Conservation (phyloP, 2,888 invertebrate species). For the Phyllotreta striolata region DNA sequence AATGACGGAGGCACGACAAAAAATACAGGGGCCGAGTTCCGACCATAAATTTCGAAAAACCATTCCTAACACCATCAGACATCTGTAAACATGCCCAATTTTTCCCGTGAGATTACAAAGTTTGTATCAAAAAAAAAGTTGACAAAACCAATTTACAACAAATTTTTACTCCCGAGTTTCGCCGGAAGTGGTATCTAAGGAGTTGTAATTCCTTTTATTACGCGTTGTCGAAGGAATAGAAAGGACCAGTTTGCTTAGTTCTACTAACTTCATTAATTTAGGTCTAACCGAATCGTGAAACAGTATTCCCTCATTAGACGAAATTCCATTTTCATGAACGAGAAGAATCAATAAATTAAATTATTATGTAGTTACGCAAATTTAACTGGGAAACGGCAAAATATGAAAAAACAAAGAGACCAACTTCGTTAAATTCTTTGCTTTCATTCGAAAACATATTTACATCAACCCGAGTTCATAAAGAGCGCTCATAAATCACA, state of each 20-base stretch:
- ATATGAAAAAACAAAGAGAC: constrained; percentile 11
- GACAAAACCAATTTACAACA: constrained; percentile 47
- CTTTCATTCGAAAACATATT: constrained; percentile 23
- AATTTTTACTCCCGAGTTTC: constrained; percentile 42
- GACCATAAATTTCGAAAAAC: constrained; percentile 32
- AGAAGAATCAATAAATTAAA: too few relatives aligned
- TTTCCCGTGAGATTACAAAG: constrained; percentile 43
- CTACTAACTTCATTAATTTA: constrained; percentile 8
- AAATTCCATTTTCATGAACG: too few relatives aligned
- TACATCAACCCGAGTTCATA: constrained; percentile 26
- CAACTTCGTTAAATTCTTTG: constrained; percentile 22
- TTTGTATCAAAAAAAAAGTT: constrained; percentile 43
- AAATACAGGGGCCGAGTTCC: constrained; percentile 25
- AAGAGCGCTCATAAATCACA: constrained; percentile 29
- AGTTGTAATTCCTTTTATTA: constrained; percentile 34
- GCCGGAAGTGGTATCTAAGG: constrained; percentile 36
- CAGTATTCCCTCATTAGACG: too few relatives aligned
- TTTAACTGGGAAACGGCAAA: background rate
- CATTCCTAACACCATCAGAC: constrained; percentile 29
- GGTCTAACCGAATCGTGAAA: constrained; percentile 13
- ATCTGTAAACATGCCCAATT: constrained; percentile 42
- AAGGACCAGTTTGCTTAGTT: constrained; percentile 15
- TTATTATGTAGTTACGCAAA: background rate
- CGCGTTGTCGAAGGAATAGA: constrained; percentile 19
- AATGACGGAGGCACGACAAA: constrained; percentile 25